Conservation (phyloP, 2,113 vertebrate genomes). For the Dasyurus viverrinus region DNA sequence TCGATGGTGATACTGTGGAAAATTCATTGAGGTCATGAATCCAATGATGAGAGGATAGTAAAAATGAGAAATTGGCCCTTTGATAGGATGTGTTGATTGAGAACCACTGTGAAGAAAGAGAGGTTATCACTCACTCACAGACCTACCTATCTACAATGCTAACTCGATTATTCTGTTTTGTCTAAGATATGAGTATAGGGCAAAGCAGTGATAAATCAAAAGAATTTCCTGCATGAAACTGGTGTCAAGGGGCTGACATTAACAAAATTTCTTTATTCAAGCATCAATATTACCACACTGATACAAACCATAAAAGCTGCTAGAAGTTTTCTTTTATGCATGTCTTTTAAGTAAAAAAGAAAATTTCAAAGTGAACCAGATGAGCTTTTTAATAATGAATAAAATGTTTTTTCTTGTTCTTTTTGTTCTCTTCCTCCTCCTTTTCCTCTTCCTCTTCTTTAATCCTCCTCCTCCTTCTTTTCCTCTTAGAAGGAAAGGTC, state of each 20-base stretch:
- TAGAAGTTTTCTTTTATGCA: background rate
- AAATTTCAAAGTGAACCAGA: background rate
- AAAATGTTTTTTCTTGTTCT: background rate
- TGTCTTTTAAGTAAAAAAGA: constrained; percentile 19
- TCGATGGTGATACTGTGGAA: background rate
- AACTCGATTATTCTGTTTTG: background rate
- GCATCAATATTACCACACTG: background rate
- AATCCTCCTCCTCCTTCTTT: no score
- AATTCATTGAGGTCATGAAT: background rate
- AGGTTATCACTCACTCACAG: background rate
- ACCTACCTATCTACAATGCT: background rate
- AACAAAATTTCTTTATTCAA: constrained; percentile 8
- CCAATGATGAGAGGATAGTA: background rate
- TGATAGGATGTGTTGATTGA: background rate
- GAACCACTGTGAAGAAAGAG: background rate
- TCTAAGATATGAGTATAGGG: background rate
- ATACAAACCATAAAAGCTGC: background rate
- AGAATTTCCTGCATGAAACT: background rate
- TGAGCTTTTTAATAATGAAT: background rate
- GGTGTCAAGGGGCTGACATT: background rate
- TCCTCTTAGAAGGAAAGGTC: background rate
- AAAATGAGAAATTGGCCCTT: background rate
- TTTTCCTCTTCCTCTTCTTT: no score
- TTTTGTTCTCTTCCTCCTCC: no score
- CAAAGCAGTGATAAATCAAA: constrained; percentile 8